Evolutionary conservation across 2,888 invertebrate species (phyloP).

Genomic region (Yponomeuta plumbellus): DNA sequence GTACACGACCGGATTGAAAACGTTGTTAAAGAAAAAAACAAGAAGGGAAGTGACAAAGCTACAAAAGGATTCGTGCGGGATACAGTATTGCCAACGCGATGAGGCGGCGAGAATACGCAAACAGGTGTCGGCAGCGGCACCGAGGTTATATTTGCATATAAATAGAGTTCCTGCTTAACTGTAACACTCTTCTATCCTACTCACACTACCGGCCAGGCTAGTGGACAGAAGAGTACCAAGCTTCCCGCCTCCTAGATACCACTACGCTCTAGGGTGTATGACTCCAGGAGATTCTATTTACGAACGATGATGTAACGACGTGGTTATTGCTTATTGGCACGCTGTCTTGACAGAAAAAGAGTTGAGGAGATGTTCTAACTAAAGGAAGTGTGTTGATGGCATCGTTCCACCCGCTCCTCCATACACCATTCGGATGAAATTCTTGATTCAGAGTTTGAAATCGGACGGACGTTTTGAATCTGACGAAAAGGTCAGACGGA

Average conservation of each 20-base stretch:
- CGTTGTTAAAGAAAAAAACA: constrained; percentile 24
- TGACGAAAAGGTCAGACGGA: too few relatives aligned
- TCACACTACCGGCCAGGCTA: constrained; percentile 43
- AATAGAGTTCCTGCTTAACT: constrained; percentile 77
- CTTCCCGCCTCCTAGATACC: constrained; percentile 62
- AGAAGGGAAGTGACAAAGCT: constrained; percentile 30
- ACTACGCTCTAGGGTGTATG: constrained; percentile 50
- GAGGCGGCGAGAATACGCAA: constrained; percentile 73
- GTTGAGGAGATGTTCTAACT: constrained; percentile 20
- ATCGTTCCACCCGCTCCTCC: background rate
- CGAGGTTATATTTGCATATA: constrained; percentile 76
- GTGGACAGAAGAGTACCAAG: constrained; percentile 22
- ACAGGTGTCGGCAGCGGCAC: constrained; percentile 75
- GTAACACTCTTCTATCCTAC: constrained; percentile 68
- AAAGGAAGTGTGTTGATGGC: background rate
- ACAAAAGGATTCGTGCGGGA: constrained; percentile 56
- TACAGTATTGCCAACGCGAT: constrained; percentile 60
- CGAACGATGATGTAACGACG: constrained; percentile 64
- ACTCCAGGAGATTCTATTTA: constrained; percentile 72
- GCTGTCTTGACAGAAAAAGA: constrained; percentile 25
- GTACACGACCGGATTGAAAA: background rate
- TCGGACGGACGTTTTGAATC: too few relatives aligned
- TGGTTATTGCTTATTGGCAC: constrained; percentile 23
- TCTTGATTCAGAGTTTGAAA: too few relatives aligned
- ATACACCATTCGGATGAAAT: too few relatives aligned